These are phyloP conservation scores for Brachionus paranguensis DNA, from an alignment of 1,140 invertebrate species.

Conservation along the genomic window DNA sequence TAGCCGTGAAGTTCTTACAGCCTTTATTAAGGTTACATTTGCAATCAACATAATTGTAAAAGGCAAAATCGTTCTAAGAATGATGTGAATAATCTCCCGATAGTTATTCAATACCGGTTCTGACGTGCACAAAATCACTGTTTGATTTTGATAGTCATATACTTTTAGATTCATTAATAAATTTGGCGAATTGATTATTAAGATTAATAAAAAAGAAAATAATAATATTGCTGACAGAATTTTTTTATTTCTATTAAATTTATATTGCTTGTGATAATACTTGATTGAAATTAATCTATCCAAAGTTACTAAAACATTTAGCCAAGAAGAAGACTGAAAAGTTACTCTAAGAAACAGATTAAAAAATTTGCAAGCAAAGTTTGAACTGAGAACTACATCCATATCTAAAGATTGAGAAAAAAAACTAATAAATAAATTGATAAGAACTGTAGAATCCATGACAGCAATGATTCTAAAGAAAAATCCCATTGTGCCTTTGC, in stretches of 20 bases:
- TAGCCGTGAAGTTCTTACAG: not conserved
- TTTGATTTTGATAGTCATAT: not conserved
- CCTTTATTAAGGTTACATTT: not conserved
- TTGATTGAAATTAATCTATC: not conserved
- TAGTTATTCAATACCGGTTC: not conserved
- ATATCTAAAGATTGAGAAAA: not conserved
- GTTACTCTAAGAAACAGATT: not conserved
- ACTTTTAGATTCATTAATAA: not conserved
- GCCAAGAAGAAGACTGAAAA: not conserved
- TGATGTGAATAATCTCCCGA: not conserved
- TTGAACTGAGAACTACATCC: not conserved
- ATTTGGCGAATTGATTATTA: not conserved
- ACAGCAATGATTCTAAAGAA: not conserved
- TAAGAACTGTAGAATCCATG: not conserved
- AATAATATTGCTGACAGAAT: not conserved
- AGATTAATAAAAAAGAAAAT: not conserved
- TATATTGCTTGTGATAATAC: not conserved
- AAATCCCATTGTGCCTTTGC: not conserved
- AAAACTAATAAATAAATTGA: not conserved
- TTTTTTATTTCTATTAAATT: slow-evolving; percentile 18
- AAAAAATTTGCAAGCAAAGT: not conserved
- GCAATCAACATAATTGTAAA: not conserved
- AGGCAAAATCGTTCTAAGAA: not conserved
- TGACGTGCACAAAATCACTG: not conserved
- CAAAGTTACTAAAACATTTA: not conserved